A percentile compares a stretch with the other conserved stretches of the same genome.
Conservation (phyloP, 1,140 invertebrate species). For the Copidosoma floridanum region DNA sequence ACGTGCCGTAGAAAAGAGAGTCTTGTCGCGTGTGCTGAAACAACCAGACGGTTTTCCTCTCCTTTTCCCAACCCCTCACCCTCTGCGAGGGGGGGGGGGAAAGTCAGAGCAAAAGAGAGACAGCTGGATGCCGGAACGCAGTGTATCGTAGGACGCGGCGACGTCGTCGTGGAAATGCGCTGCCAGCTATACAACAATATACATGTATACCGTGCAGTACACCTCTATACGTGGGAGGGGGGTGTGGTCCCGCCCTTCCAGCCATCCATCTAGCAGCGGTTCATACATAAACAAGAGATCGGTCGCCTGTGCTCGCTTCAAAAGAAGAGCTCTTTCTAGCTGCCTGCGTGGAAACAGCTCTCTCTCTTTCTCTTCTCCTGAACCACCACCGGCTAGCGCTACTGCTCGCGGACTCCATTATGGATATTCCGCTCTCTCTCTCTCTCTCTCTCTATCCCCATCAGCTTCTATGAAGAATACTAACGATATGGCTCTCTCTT, state of each 20-base stretch:
- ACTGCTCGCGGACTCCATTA: conserved; percentile 47
- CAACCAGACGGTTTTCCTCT: no score
- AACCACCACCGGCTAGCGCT: no score
- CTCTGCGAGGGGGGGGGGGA: background rate
- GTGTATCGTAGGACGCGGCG: background rate
- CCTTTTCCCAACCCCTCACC: background rate
- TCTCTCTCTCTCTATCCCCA: background rate
- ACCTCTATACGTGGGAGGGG: conserved; percentile 26
- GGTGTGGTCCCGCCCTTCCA: conserved; percentile 50
- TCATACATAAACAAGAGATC: conserved; percentile 59
- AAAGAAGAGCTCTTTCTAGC: conserved; percentile 52
- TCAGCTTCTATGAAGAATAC: conserved; percentile 54
- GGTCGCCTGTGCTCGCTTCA: conserved; percentile 45
- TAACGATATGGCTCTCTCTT: conserved; percentile 54
- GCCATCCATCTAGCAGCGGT: conserved; percentile 43
- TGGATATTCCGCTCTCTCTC: conserved; percentile 38
- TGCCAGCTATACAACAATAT: no score
- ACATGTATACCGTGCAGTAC: background rate
- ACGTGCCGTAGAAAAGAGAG: no score
- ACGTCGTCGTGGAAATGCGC: conserved; percentile 4
- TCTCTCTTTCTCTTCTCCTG: no score
- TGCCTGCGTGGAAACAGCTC: conserved; percentile 22
- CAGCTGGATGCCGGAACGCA: conserved; percentile 4
- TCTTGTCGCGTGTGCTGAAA: no score
- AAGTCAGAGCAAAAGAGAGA: conserved; percentile 1